Percentiles rank a stretch among this genome's conserved stretches.
Conservation (phyloP, 1,140 invertebrate genomes). For the Lordiphosa mommai region DNA sequence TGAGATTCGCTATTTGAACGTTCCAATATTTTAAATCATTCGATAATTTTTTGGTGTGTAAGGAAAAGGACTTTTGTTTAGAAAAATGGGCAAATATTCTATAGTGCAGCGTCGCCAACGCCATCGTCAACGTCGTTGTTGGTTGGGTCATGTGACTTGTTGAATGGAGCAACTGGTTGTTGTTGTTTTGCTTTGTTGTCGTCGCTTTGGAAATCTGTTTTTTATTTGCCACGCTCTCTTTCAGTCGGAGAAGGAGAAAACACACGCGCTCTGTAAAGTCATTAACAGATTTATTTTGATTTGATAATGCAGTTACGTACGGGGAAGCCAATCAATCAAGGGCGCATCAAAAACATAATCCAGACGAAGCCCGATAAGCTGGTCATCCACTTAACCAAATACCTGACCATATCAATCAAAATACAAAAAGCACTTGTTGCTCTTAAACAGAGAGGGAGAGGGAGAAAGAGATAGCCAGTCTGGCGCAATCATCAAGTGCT, state of each 20-base stretch:
- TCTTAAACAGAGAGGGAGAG: neutral
- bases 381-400: constrained; percentile 25
- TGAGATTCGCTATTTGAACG: too few species aligned
- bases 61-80: too few species aligned
- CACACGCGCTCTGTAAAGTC: constrained; percentile 45
- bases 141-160: constrained; percentile 70
- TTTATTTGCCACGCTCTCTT: constrained; percentile 74
- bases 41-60: too few species aligned
- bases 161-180: constrained; percentile 73
- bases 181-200: constrained; percentile 43
- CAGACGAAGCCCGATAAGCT: constrained; percentile 44
- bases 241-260: constrained; percentile 19
- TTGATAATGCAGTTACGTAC: constrained; percentile 37
- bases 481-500: constrained; percentile 31
- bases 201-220: constrained; percentile 74
- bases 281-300: constrained; percentile 59
- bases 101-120: constrained; percentile 21
- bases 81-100: too few species aligned
- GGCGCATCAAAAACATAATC: constrained; percentile 12
- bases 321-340: constrained; percentile 1
- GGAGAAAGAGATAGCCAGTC: constrained; percentile 5
- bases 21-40: too few species aligned
- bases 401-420: constrained; percentile 61
- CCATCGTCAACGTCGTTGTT: constrained; percentile 28
- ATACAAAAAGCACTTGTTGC: constrained; percentile 7